Percentiles rank a stretch among this genome's conserved stretches.
Conservation (phyloP, 2,113 vertebrate genomes). For the Lamprologus callipterus region DNA sequence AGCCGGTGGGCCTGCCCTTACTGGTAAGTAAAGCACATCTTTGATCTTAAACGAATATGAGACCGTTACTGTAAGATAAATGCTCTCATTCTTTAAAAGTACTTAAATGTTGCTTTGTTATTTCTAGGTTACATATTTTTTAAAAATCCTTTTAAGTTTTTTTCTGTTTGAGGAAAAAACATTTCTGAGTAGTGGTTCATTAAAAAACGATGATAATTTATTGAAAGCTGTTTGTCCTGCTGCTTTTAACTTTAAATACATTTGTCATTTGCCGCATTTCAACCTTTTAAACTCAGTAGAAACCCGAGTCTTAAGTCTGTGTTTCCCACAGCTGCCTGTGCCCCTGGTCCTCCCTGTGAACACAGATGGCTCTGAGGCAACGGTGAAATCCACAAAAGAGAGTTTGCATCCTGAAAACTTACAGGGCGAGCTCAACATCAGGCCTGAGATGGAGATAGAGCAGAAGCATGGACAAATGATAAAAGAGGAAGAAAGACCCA, state of each 20-base stretch:
- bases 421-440: constrained; percentile 59
- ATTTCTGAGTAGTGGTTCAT: neutral
- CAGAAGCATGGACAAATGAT: constrained; percentile 2
- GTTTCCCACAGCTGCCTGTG: constrained; percentile 74
- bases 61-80: rapidly evolving
- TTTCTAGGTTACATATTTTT: neutral
- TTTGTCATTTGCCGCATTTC: neutral
- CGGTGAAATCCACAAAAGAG: constrained; percentile 51
- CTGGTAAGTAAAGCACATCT: constrained; percentile 70
- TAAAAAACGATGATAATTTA: rapidly evolving
- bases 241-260: neutral
- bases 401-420: constrained; percentile 59
- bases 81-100: neutral
- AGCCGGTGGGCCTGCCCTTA: constrained; percentile 79
- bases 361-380: neutral
- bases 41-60: rapidly evolving
- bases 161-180: neutral
- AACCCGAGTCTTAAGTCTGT: neutral
- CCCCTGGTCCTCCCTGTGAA: constrained; percentile 80
- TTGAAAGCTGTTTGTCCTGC: neutral
- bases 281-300: rapidly evolving
- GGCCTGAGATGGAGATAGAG: constrained; percentile 80
- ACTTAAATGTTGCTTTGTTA: neutral
- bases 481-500: constrained; percentile 59
- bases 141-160: rapidly evolving